These are phyloP conservation scores for Puntigrus tetrazona DNA, from an alignment of 2,113 vertebrate genomes.

Conservation along the genomic window DNA sequence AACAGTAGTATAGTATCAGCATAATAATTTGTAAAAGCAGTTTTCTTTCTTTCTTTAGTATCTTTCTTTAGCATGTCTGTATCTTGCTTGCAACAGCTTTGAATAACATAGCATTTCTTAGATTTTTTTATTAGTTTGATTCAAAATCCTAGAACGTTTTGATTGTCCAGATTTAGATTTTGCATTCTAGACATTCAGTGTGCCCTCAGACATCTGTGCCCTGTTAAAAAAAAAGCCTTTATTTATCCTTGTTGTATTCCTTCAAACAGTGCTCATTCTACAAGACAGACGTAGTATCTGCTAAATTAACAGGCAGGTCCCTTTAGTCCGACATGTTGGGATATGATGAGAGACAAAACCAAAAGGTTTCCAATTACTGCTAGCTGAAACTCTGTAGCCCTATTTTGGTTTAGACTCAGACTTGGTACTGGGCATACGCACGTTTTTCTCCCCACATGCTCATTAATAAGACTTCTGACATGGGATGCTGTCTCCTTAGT, in stretches of 20 bases:
- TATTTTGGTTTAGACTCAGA: slow-evolving; percentile 20
- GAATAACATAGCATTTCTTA: not conserved
- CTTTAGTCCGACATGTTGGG: not conserved
- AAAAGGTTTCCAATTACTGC: slow-evolving; percentile 19
- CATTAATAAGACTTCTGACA: slow-evolving; percentile 31
- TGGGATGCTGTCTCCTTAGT: slow-evolving; percentile 14
- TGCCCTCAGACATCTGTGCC: not conserved
- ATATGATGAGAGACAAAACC: slow-evolving; percentile 6
- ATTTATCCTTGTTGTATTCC: not conserved
- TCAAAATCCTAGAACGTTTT: not conserved
- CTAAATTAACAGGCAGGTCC: not conserved
- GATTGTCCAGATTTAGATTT: not conserved
- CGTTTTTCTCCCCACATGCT: not conserved
- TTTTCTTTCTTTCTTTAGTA: too few relatives aligned
- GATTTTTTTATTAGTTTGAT: not conserved
- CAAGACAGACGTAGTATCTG: slow-evolving; percentile 10
- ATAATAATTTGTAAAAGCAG: not conserved
- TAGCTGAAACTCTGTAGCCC: not conserved
- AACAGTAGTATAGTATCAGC: not conserved
- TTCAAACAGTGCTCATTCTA: slow-evolving; percentile 3
- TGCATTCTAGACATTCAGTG: not conserved
- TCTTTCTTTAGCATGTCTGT: too few relatives aligned
- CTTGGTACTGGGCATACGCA: not conserved
- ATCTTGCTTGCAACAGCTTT: not conserved
- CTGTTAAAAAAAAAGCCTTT: not conserved